Evolutionary conservation across 2,113 vertebrate genomes (phyloP), one percentile per base, ranked within the genome.

Genomic region (Danionella cerebrum): DNA sequence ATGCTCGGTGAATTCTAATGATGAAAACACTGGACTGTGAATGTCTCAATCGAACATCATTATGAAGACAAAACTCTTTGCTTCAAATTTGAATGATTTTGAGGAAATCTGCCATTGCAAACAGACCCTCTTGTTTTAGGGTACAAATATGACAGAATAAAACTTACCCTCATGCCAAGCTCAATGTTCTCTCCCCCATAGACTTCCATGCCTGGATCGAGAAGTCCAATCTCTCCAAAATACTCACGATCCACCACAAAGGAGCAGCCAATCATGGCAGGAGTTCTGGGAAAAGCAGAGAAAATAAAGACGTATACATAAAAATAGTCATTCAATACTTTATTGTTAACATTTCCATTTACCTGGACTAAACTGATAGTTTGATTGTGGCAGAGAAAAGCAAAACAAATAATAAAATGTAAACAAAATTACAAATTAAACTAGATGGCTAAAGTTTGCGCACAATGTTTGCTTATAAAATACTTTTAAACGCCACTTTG

Each of bases 121-220:
- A 33, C 5, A 33, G 29, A 8, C 24, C 27, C 31, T 16, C 16
- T 5, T 22, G 24, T n/a, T 57, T 18, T 24, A 24, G n/a, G 22
- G 16, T 24, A 27, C 16, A 59, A 18, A 12, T 66, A 14, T 24
- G 14, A 19, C 36, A 21, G 14, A 14, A 35, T 16, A 24, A 19
- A 60, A 84, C 92, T 92, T 80, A 99, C 96, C 89, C 96, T 83
- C 95, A 99, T 97, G 79, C 96, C 95, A 3, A 99, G 84, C 58
- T 99, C 96, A 2, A 99, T 96, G 80, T 99, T 99, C 75, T 99
- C 96, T 1, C 94, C 96, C 0, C 96, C 96, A 0, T 99, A 99
- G 39, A 99, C 94, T 78, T 99, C 96, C 96, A 99, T 99, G 31
- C 96, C 96, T 0, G 95, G 93, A 78, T 99, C 96, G 39, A 98